Percentiles rank a stretch among this genome's conserved stretches.
phyloP scores from a whole-genome alignment of 2,113 vertebrate species.

The Megalops atlanticus region DNA sequence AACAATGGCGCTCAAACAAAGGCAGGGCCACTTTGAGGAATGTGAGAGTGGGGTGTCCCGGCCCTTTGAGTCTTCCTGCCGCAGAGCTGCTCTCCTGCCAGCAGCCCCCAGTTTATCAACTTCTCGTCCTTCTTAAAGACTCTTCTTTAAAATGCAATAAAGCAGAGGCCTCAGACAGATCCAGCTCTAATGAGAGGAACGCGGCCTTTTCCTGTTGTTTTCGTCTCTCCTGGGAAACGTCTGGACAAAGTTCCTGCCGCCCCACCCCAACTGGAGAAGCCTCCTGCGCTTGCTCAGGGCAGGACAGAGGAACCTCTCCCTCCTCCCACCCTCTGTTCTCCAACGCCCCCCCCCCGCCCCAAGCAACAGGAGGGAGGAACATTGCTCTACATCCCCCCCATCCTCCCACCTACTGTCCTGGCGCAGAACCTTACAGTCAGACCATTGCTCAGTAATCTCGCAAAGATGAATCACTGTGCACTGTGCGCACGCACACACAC shows the following conservation, averaged over 20 bases:
- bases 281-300: constrained; percentile 50
- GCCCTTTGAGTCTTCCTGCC: background rate
- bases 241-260: constrained; percentile 59
- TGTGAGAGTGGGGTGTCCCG: constrained; percentile 10
- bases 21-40: background rate
- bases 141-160: constrained; percentile 22
- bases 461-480: constrained; percentile 22
- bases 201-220: constrained; percentile 59
- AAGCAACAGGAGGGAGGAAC: constrained; percentile 63
- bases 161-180: background rate
- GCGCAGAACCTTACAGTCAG: constrained; percentile 36
- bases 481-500: constrained; percentile 21
- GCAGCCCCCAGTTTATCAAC: constrained; percentile 9
- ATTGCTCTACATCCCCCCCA: constrained; percentile 12
- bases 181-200: constrained; percentile 27
- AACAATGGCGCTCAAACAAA: constrained; percentile 21
- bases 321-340: background rate
- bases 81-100: constrained; percentile 15
- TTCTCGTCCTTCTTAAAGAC: background rate
- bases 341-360: constrained; percentile 41
- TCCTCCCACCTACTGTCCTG: constrained; percentile 44
- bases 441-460: constrained; percentile 38
- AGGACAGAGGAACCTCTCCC: background rate
- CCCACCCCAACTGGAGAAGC: constrained; percentile 39
- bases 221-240: constrained; percentile 60